A percentile compares a stretch with the other conserved stretches of the same genome.
Evolutionary conservation across 2,888 invertebrate genomes (phyloP).

Genomic region (Tricholauxania praeusta): DNA sequence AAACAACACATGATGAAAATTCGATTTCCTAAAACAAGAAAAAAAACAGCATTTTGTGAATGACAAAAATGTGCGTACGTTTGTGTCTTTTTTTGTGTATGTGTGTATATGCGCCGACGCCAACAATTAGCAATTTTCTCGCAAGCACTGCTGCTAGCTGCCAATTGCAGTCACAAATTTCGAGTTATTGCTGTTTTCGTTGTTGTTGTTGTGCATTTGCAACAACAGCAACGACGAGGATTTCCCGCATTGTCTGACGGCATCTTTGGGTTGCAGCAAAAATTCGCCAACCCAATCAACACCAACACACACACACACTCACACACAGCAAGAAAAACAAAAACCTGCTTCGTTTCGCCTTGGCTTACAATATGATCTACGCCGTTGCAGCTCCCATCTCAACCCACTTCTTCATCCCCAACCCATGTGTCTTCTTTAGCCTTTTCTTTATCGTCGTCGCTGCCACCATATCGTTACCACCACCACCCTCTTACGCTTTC

Average conservation of each 20-base stretch:
- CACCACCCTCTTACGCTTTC: background rate
- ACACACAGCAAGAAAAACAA: background rate
- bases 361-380: too few relatives aligned
- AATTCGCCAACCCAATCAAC: too few relatives aligned
- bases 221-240: slow-evolving; percentile 1
- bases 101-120: slow-evolving; percentile 1
- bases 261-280: background rate
- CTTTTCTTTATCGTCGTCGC: background rate
- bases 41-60: slow-evolving; percentile 14
- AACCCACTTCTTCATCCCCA: too few relatives aligned
- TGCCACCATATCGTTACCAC: background rate
- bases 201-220: background rate
- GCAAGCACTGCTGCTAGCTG: too few relatives aligned
- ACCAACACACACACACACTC: background rate
- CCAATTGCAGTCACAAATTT: too few relatives aligned
- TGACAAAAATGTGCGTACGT: slow-evolving; percentile 24
- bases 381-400: too few relatives aligned
- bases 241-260: slow-evolving; percentile 20
- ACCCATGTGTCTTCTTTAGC: background rate
- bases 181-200: background rate
- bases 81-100: slow-evolving; percentile 30
- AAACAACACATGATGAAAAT: slow-evolving; percentile 13
- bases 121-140: too few relatives aligned
- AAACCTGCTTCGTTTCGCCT: too few relatives aligned
- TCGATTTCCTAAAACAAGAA: too few relatives aligned